Base-by-base conservation (phyloP, 2,113 vertebrate genomes). In the Crotophaga sulcirostris region DNA sequence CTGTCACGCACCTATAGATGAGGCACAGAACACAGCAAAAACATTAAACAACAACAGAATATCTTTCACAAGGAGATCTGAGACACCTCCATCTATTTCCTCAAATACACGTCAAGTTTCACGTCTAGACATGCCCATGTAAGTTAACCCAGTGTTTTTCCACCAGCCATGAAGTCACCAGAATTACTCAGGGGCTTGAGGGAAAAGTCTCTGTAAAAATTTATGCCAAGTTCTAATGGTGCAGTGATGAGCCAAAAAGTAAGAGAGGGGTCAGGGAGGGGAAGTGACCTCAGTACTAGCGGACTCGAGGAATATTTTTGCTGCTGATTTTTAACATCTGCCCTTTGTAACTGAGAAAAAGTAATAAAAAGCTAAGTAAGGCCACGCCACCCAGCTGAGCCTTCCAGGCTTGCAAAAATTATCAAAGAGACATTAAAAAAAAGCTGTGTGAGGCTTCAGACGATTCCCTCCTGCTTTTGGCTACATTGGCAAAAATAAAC, bases 341-440 rank as follows among this genome's bases (percentile, higher is more conserved):
- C 47, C 60, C 60, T 63, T 23, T 67, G 6, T 29, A 67, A 83
- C 63, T 29, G 33, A n/a, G 42, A 84, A 76, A 68, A 92, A 49
- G 40, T 1, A 78, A 31, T 23, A 36, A 64, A 88, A 90, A 83
- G 24, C n/a, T 16, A 82, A 85, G 70, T 13, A 26, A 13, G 18
- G 25, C 13, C 2, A 0, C 2, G 16, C 36, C 1, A 2, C 59
- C 0, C 0, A 88, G 75, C 60, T 5, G 1, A 77, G 69, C 60
- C 80, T 87, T 58, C 54, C 64, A 73, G 60, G 44, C 87, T 78
- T n/a, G 23, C 60, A 52, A 42, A 26, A 23, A 56, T 78, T 42
- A 74, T 44, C 86, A 92, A 69, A 88, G 64, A 78, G 44, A 45
- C 24, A 29, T 36, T n/a, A 51, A 28, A 91, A 70, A 18, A 33